Base-by-base conservation (phyloP, 2,888 invertebrate species). In the Drosophila melanosoma region DNA sequence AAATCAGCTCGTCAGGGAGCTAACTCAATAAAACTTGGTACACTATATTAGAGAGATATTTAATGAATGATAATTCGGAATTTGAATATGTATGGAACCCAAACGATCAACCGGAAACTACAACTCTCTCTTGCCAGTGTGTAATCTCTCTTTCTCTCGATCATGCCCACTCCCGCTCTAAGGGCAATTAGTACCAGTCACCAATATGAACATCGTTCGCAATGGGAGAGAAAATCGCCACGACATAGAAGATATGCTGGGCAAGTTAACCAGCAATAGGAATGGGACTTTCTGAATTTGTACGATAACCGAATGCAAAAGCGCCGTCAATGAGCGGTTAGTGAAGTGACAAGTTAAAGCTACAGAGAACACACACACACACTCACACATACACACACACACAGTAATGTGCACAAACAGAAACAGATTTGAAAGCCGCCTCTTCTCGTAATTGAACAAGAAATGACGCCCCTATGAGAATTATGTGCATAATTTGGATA, bases 181-280 rank as follows among this genome's bases (percentile, higher is more conserved):
- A 71, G 79, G 70, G 75, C 81, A 79, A 79, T 69, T 79, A 79
- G 90, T 90, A 82, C 86, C 89, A 89, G 86, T 89, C 86, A 80
- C 90, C 79, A 71, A 63, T 73, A 72, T 72, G 8, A 45, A 23
- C 15, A 49, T 35, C 53, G 53, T 45, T 58, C 23, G 48, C 6
- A 45, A 23, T 40, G 29, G 15, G 17, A 57, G 42, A 40, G 63
- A 60, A 66, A 74, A 57, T 36, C 29, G 53, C 63, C 51, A 58
- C 61, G 51, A 54, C 67, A 68, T 78, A 76, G 68, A 77, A 77
- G 72, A 81, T 78, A 75, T 76, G 77, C 71, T 79, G 71, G 71
- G 71, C 54, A 35, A 64, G 75, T 75, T 68, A 63, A 65, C 59
- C 60, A 67, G 79, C 65, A 59, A 65, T 67, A 65, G 48, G 53